Evolutionary conservation across 2,888 invertebrate genomes (phyloP).

Genomic region (Acrobasis consociella): DNA sequence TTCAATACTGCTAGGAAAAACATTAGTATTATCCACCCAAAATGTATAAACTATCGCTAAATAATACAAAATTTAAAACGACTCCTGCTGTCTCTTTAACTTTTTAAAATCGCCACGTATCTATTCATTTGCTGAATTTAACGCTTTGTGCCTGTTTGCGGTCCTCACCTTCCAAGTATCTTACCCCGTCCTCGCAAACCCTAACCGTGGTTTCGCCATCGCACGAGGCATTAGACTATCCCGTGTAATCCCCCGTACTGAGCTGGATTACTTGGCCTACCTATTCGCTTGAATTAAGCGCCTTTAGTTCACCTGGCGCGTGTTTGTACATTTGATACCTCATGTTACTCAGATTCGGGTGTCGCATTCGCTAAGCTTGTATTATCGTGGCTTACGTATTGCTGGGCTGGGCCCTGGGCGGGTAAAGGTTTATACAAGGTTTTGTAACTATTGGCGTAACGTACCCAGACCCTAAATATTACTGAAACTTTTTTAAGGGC

Average conservation of each 20-base stretch:
- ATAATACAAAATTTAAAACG: too few relatives aligned
- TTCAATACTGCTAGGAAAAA: too few relatives aligned
- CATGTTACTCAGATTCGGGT: slow-evolving; percentile 58
- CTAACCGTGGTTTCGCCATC: slow-evolving; percentile 54
- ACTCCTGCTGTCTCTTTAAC: too few relatives aligned
- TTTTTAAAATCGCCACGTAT: neutral
- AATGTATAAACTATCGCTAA: too few relatives aligned
- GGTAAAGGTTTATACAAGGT: neutral
- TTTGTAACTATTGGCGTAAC: neutral
- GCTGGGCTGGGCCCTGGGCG: too few relatives aligned
- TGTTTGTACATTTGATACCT: slow-evolving; percentile 59
- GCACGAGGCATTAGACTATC: slow-evolving; percentile 64
- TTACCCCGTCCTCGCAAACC: slow-evolving; percentile 12
- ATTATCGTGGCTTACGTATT: slow-evolving; percentile 13
- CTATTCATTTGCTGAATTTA: neutral
- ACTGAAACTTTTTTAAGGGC: too few relatives aligned
- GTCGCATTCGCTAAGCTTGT: slow-evolving; percentile 28
- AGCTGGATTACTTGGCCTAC: slow-evolving; percentile 73
- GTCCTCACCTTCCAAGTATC: neutral
- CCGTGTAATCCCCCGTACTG: slow-evolving; percentile 68
- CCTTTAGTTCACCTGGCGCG: slow-evolving; percentile 61
- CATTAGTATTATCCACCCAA: too few relatives aligned
- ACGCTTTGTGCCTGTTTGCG: neutral
- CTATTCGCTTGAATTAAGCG: slow-evolving; percentile 62
- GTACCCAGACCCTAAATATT: too few relatives aligned